phyloP scores from a whole-genome alignment of 2,797 vertebrate species.

The Periparus ater region DNA sequence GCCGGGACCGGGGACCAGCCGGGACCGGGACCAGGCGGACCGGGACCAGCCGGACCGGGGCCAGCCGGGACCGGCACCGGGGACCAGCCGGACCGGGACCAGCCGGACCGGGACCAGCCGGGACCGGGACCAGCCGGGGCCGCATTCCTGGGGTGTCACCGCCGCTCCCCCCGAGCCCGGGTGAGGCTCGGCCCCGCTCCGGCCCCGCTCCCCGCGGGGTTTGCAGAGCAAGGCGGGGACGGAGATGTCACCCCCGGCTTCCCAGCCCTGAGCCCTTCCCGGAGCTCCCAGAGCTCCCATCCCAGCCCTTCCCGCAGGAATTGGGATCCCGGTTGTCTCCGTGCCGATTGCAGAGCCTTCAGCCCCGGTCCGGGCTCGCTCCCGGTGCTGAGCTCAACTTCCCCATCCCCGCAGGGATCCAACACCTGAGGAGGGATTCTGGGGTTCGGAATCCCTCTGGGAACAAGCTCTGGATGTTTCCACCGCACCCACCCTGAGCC shows the following conservation, averaged over 20 bases:
- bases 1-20: too few relatives aligned
- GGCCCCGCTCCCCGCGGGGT: accelerated
- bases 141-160: conserved; percentile 71
- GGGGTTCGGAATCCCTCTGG: neutral
- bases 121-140: neutral
- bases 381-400: accelerated
- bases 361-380: accelerated
- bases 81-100: too few relatives aligned
- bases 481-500: neutral
- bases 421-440: accelerated
- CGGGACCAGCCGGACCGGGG: too few relatives aligned
- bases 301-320: too few relatives aligned
- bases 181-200: accelerated
- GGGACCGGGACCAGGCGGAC: too few relatives aligned
- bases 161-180: neutral
- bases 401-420: neutral
- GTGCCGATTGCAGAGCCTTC: accelerated
- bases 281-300: neutral
- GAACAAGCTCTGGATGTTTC: accelerated
- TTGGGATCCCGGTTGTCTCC: accelerated
- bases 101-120: too few relatives aligned
- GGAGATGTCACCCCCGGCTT: neutral
- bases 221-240: neutral
- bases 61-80: too few relatives aligned
- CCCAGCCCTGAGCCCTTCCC: neutral